Conservation (phyloP, 1,140 invertebrate genomes). For the Leptonema lineaticorne region DNA sequence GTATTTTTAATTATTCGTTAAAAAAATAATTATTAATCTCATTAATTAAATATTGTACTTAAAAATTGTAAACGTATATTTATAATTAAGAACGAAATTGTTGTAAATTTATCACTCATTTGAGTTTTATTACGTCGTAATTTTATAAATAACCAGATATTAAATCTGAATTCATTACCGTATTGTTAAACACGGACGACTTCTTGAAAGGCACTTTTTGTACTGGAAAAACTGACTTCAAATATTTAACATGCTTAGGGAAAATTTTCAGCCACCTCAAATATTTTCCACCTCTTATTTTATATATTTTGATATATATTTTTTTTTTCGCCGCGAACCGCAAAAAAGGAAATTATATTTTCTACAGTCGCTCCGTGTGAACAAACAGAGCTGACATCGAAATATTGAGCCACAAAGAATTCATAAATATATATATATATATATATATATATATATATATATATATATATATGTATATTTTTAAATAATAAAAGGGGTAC, state of each 20-base stretch:
- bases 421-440: background rate
- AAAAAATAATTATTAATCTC: too few relatives aligned
- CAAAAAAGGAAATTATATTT: slow-evolving; percentile 22
- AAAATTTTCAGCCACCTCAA: slow-evolving; percentile 26
- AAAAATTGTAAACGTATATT: too few relatives aligned
- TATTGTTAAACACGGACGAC: slow-evolving; percentile 9
- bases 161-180: slow-evolving; percentile 21
- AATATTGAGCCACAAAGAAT: too few relatives aligned
- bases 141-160: slow-evolving; percentile 18
- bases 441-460: background rate
- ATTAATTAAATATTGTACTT: too few relatives aligned
- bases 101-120: too few relatives aligned
- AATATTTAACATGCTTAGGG: slow-evolving; percentile 28
- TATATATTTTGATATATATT: background rate
- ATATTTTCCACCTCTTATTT: slow-evolving; percentile 12
- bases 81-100: too few relatives aligned
- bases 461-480: background rate
- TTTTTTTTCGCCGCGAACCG: background rate
- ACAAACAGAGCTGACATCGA: too few relatives aligned
- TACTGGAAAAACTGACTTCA: slow-evolving; percentile 20
- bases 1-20: too few relatives aligned
- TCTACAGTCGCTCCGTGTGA: background rate
- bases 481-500: too few relatives aligned
- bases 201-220: too few relatives aligned
- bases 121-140: slow-evolving; percentile 23